phyloP scores from a whole-genome alignment of 2,797 vertebrate species.

The Trichosurus vulpecula region DNA sequence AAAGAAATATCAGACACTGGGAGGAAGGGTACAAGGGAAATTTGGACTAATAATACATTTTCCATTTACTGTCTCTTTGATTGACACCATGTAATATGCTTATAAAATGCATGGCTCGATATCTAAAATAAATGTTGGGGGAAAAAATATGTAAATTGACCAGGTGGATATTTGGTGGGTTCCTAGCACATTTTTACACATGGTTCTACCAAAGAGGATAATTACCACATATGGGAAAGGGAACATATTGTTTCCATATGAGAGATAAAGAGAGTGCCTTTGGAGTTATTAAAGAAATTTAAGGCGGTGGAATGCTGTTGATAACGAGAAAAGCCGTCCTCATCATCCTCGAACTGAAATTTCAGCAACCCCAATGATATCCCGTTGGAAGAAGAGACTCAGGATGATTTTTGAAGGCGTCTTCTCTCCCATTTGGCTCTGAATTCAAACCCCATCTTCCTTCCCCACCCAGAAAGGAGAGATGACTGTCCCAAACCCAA shows the following conservation, averaged over 20 bases:
- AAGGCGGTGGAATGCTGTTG: slow-evolving; percentile 38
- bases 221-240: slow-evolving; percentile 56
- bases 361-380: slow-evolving; percentile 1
- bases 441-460: background rate
- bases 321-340: slow-evolving; percentile 27
- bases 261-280: slow-evolving; percentile 58
- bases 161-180: slow-evolving; percentile 57
- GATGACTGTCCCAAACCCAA: background rate
- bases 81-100: background rate
- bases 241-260: slow-evolving; percentile 67
- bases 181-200: slow-evolving; percentile 43
- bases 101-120: slow-evolving; percentile 39
- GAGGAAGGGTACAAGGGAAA: slow-evolving; percentile 24
- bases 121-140: background rate
- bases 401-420: background rate
- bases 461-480: background rate
- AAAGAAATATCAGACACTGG: background rate
- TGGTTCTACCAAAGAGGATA: slow-evolving; percentile 67
- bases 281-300: slow-evolving; percentile 59
- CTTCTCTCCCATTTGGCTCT: background rate
- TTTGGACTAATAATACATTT: slow-evolving; percentile 41
- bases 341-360: background rate
- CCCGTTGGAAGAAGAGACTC: background rate
- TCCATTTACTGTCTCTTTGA: slow-evolving; percentile 44
- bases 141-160: slow-evolving; percentile 22